Percentiles rank a stretch among this genome's conserved stretches.
Conservation (phyloP, 2,797 vertebrate genomes). For the Bovichtus variegatus region DNA sequence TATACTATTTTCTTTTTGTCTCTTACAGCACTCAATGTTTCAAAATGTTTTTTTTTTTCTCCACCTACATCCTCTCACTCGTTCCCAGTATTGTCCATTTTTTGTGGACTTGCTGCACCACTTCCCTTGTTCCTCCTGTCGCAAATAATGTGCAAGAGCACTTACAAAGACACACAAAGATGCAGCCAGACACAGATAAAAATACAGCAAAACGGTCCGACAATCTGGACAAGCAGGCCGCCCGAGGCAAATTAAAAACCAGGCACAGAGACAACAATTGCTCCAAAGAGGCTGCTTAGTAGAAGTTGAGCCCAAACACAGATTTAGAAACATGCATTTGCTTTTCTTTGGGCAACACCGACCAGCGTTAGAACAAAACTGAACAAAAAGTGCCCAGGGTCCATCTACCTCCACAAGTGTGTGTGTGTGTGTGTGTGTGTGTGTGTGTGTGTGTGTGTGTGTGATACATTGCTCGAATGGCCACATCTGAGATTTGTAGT, state of each 20-base stretch:
- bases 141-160: not conserved
- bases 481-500: constrained; percentile 41
- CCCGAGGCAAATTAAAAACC: constrained; percentile 19
- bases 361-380: constrained; percentile 30
- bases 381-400: constrained; percentile 32
- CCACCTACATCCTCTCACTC: not conserved
- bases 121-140: not conserved
- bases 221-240: not conserved
- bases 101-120: not conserved
- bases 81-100: not conserved
- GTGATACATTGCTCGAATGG: constrained; percentile 20
- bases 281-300: constrained; percentile 27
- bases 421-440: constrained; percentile 9
- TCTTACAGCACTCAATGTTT: not conserved
- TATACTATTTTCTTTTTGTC: not conserved
- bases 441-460: not conserved
- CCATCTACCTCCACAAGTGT: constrained; percentile 25
- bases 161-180: not conserved
- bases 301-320: constrained; percentile 29
- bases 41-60: not conserved
- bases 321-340: constrained; percentile 19
- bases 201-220: constrained; percentile 17
- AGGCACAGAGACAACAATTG: constrained; percentile 23
- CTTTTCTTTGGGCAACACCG: constrained; percentile 27
- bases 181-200: constrained; percentile 1